Evolutionary conservation across 1,140 invertebrate species (phyloP), one percentile per base, ranked within the genome.

Genomic region (Pseudobourletiella spinata): DNA sequence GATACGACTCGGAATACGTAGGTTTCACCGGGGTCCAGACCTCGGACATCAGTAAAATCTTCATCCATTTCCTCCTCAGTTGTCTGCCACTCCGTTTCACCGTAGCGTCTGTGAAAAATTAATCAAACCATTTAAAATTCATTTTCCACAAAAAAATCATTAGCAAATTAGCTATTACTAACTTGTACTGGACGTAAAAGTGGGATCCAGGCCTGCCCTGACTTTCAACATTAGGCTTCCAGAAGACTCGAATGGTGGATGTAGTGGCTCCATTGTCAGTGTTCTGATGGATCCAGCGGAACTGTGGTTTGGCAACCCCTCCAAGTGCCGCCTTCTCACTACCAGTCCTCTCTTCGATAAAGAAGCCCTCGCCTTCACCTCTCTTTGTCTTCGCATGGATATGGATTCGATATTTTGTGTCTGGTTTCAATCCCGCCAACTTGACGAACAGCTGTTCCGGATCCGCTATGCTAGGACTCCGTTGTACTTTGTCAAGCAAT

Each of bases 1-100:
- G 95, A 87, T 4, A 95, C 91, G 1, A 96, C 83, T 61, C 85
- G 82, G 72, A 99, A 85, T 69, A 96, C 88, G 73, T 98, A 91
- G 3, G 83, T 81, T 63, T 88, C 85, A n/a, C 88, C 90, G 2
- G 86, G 85, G 68, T 87, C 82, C 43, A 99, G 79, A 1, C 87
- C 88, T 24, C 82, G 79, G 16, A 96, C 78, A 56, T 87, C 80
- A 35, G 88, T 82, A 60, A 78, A 86, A 66, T 93, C 87, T 59
- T 85, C 83, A 55, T 85, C 81, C 48, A 84, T 81, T 70, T 91
- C 84, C 2, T 82, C 79, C 15, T 81, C 74, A 3, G 84, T 83
- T 48, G 77, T 71, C 43, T 76, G 55, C 72, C 79, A 86, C 46
- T 81, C 79, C 0, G 85, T 81, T 72, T 89, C 86, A 18, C 87